phyloP scores from a whole-genome alignment of 2,888 invertebrate species.

The Hanleya hanleyi region DNA sequence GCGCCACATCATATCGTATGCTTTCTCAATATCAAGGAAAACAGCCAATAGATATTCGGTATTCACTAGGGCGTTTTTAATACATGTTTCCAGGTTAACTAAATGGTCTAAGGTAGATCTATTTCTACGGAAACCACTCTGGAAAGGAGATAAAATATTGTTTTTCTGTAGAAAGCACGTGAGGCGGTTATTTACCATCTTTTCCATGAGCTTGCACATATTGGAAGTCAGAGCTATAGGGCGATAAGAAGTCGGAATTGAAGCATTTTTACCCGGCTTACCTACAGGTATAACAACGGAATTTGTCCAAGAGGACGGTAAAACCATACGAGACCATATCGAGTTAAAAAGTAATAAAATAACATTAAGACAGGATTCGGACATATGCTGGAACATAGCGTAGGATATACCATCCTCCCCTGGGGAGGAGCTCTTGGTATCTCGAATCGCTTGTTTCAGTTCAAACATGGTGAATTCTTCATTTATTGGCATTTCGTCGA shows the following conservation, averaged over 20 bases:
- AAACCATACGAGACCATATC: not conserved
- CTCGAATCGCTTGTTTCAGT: not conserved
- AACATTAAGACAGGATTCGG: not conserved
- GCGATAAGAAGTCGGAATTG: not conserved
- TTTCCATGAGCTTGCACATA: constrained; percentile 1
- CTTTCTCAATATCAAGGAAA: constrained; percentile 1
- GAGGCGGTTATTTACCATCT: not conserved
- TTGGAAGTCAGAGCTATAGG: not conserved
- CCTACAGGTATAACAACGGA: not conserved
- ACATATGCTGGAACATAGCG: not conserved
- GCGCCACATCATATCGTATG: not conserved
- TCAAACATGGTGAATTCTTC: not conserved
- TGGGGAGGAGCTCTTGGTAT: not conserved
- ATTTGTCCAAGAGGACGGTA: not conserved
- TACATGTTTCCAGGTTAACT: not conserved
- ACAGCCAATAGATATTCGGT: not conserved
- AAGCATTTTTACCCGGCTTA: not conserved
- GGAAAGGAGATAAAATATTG: not conserved
- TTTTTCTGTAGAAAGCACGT: not conserved
- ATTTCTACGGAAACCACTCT: not conserved
- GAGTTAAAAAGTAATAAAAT: not conserved
- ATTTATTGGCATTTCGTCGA: not conserved
- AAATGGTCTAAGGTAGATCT: not conserved
- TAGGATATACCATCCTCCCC: not conserved
- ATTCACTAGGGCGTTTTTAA: not conserved